Base-by-base conservation (phyloP, 2,797 vertebrate species). In the Micromesistius poutassou region DNA sequence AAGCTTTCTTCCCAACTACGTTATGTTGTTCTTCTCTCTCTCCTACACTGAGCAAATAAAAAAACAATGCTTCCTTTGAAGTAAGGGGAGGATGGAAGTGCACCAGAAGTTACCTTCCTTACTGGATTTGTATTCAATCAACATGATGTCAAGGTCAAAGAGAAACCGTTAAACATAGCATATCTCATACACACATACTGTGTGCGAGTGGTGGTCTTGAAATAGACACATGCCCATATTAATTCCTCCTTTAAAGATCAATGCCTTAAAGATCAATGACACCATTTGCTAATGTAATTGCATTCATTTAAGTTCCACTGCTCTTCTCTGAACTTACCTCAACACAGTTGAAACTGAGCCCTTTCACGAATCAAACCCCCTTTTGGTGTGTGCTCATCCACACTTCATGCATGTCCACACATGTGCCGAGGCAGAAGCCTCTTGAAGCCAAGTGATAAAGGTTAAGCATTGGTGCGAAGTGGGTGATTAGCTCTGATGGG, bases 31-130 rank as follows among this genome's bases (percentile, higher is more conserved):
- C 76, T 77, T 85, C 79, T 46, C 35, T 33, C 36, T 35, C 46
- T 66, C 25, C 2, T 19, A 13, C 46, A 71, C 71, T 68, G 82
- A 85, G 87, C 92, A 95, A 95, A 95, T 93, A 95, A 71, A 55
- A 96, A 96, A 94, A 94, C 95, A 96, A 95, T 94, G 90, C 92
- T 92, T 81, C 86, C 91, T 92, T 91, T 91, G 87, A 82, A 89
- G 87, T 87, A 93, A 89, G 89, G 84, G 85, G 88, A 88, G 74
- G 82, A 91, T 79, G 74, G 74, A 89, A 93, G 89, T 79, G 85
- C 76, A 80, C 85, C 88, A 81, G 62, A 66, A 9, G 62, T 28
- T 68, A 68, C 62, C 62, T 28, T 68, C n/a, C 9, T 68, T 4
- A 13, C 62, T 28, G 25, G 62, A 28, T 25, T 68, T 12, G 40